Evolutionary conservation across 2,113 vertebrate species (phyloP), one percentile per base, ranked within the genome.

Genomic region (Pimephales promelas): DNA sequence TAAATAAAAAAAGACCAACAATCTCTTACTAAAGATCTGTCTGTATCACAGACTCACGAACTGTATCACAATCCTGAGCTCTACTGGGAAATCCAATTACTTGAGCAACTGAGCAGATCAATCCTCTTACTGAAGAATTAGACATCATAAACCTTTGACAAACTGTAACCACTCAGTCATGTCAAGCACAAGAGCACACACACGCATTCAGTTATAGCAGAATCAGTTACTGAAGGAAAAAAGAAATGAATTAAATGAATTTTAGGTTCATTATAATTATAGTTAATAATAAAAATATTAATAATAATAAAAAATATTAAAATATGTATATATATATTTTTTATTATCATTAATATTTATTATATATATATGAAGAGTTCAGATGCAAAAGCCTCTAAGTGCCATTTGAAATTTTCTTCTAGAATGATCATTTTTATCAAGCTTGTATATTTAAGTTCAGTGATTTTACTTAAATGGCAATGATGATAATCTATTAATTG

Each of bases 21-120:
- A 1, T 8, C 0, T 6, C 4, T 56, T 52, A 56, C 26, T 31
- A 18, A 43, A 47, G 13, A 79, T 11, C 1, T 3, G 3, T 64
- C 24, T 62, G n/a, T 20, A 10, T 22, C 20, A n/a, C 26, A 34
- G 26, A n/a, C 49, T 34, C 49, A 6, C 47, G 1, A 7, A 24
- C 26, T 49, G 43, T 18, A 57, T 78, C 16, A 74, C 72, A 74
- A 49, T 74, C 72, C 47, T 20, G 26, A 49, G 26, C 43, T 52
- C 45, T 74, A 16, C 24, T 49, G 18, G 36, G 56, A 62, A 47
- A 79, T 79, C 56, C 52, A 45, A 24, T 79, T 62, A 75, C 26
- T 5, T 47, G 71, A 83, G 57, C 40, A 75, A 64, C 28, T 76
- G 72, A 34, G 57, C 61, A 57, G 9, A 83, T 76, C 82, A 47